Conservation (phyloP, 2,797 vertebrate species). For the Euthynnus affinis region DNA sequence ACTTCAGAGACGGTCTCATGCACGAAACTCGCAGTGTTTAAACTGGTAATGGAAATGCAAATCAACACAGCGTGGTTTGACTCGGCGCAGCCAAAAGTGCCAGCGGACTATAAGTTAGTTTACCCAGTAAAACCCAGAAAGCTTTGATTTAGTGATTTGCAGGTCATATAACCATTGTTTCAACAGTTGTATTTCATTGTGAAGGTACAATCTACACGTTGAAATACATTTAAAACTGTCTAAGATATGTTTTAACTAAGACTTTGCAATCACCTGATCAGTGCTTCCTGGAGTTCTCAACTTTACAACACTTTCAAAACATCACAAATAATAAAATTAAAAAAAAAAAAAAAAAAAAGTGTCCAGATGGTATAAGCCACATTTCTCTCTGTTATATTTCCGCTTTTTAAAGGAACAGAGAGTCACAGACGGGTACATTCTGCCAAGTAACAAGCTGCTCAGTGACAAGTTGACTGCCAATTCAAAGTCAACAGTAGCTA, state of each 20-base stretch:
- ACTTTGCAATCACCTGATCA: background rate
- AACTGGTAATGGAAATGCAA: too few species aligned
- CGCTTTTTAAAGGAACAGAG: constrained; percentile 17
- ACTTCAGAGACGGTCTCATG: too few species aligned
- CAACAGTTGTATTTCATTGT: background rate
- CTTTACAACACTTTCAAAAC: background rate
- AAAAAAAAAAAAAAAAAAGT: too few species aligned
- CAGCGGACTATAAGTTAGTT: too few species aligned
- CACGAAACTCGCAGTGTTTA: too few species aligned
- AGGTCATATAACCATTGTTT: background rate
- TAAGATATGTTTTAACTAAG: too few species aligned
- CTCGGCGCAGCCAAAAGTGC: too few species aligned
- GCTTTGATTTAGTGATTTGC: background rate
- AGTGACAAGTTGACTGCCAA: constrained; percentile 31
- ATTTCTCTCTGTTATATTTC: constrained; percentile 25
- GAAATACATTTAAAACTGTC: too few species aligned
- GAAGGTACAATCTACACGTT: background rate
- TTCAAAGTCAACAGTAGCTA: constrained; percentile 57
- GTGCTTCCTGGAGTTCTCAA: background rate
- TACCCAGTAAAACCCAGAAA: too few species aligned
- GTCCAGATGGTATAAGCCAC: constrained; percentile 27
- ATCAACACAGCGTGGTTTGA: too few species aligned
- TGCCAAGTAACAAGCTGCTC: constrained; percentile 48
- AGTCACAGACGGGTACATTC: constrained; percentile 33
- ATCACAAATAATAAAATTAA: background rate